Conservation (phyloP, 2,113 vertebrate genomes). For the Eonycteris spelaea region DNA sequence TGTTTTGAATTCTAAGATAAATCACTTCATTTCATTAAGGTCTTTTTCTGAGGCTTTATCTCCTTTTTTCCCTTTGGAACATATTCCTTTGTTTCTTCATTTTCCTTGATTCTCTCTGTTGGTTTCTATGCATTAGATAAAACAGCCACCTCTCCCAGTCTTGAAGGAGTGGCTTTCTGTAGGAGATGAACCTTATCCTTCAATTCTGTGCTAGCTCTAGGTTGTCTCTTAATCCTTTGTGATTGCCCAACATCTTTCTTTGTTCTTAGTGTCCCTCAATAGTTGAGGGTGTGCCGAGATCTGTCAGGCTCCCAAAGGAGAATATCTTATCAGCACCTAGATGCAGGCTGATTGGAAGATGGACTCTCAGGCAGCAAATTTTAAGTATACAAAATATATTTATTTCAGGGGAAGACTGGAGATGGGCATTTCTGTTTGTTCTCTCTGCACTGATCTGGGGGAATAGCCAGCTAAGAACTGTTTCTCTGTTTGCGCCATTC, state of each 20-base stretch:
- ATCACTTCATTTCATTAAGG: background rate
- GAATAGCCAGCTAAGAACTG: background rate
- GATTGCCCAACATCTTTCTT: background rate
- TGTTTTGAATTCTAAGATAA: background rate
- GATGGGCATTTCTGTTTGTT: background rate
- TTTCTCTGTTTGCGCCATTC: background rate
- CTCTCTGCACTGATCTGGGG: background rate
- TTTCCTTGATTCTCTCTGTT: background rate
- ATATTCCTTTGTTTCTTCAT: background rate
- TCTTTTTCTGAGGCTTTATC: background rate
- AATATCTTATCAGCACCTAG: background rate
- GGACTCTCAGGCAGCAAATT: background rate
- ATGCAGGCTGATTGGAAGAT: background rate
- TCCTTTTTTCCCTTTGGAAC: background rate
- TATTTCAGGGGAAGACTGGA: background rate
- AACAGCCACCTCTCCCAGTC: background rate
- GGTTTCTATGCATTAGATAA: background rate
- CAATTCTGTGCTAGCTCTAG: background rate
- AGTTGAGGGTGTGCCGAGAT: background rate
- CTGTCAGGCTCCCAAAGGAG: background rate
- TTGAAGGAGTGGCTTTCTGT: background rate
- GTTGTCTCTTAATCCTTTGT: background rate
- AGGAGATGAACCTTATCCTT: background rate
- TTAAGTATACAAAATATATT: background rate
- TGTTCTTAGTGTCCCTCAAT: background rate